Conservation (phyloP, 2,888 invertebrate species). For the Coleophora deauratella region DNA sequence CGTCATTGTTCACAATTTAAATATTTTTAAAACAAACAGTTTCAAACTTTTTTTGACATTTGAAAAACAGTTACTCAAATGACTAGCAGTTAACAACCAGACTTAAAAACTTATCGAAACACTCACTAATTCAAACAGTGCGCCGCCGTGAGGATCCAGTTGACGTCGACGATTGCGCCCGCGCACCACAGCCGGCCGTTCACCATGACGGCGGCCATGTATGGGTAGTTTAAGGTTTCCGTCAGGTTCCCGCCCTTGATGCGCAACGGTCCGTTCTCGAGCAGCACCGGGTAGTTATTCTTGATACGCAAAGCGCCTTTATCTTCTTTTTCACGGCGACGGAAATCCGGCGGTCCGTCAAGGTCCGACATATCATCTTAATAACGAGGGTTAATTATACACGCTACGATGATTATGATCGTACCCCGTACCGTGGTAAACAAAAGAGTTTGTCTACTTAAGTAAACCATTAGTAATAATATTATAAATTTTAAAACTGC, state of each 20-base stretch:
- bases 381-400: too few species aligned
- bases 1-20: too few species aligned
- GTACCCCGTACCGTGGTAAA: too few species aligned
- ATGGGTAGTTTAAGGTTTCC: slow-evolving; percentile 51
- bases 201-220: slow-evolving; percentile 59
- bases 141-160: slow-evolving; percentile 62
- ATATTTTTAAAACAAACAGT: too few species aligned
- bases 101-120: background rate
- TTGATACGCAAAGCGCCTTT: background rate
- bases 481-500: too few species aligned
- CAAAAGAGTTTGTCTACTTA: too few species aligned
- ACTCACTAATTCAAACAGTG: slow-evolving; percentile 66
- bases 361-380: background rate
- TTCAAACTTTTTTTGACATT: too few species aligned
- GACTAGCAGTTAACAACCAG: too few species aligned
- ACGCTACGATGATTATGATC: too few species aligned
- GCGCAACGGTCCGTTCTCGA: slow-evolving; percentile 20
- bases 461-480: too few species aligned
- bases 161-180: slow-evolving; percentile 53
- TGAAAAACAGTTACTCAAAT: too few species aligned
- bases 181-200: slow-evolving; percentile 62
- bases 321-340: background rate
- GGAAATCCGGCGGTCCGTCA: background rate
- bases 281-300: slow-evolving; percentile 10
- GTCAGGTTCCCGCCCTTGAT: slow-evolving; percentile 41